Conservation (phyloP, 92 coral and sea anemone genomes). For the Metridium senile region DNA sequence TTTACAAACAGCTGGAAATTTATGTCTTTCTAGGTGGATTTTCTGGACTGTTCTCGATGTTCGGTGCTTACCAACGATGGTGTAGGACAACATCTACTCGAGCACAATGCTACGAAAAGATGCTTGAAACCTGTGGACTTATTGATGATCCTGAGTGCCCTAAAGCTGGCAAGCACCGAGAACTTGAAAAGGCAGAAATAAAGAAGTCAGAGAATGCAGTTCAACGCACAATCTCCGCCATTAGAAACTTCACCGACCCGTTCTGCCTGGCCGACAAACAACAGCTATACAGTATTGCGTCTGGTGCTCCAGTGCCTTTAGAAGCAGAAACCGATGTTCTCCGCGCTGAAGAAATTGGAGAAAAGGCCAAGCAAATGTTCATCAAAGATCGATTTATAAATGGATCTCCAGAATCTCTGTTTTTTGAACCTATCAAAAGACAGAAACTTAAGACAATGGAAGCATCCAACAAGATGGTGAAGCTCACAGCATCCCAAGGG, state of each 20-base stretch:
- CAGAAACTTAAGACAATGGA: constrained; percentile 56
- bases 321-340: constrained; percentile 37
- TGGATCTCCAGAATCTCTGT: constrained; percentile 46
- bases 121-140: constrained; percentile 54
- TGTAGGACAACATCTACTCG: constrained; percentile 35
- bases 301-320: constrained; percentile 57
- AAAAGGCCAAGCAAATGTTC: constrained; percentile 56
- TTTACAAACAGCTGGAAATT: too few species aligned
- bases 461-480: constrained; percentile 45
- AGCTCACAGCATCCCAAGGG: constrained; percentile 66
- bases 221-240: constrained; percentile 32
- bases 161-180: constrained; percentile 45
- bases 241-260: constrained; percentile 54
- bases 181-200: constrained; percentile 45
- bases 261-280: constrained; percentile 45
- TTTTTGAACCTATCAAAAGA: constrained; percentile 53
- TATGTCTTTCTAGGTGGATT: constrained; percentile 47
- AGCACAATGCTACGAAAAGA: constrained; percentile 56
- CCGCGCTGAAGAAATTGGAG: constrained; percentile 28
- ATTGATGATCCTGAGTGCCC: constrained; percentile 49
- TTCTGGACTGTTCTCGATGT: constrained; percentile 47
- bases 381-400: constrained; percentile 34
- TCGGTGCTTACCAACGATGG: constrained; percentile 58
- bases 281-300: constrained; percentile 49
- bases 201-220: constrained; percentile 49